Conservation (phyloP, 2,113 vertebrate genomes). For the Microcebus tavaratra region DNA sequence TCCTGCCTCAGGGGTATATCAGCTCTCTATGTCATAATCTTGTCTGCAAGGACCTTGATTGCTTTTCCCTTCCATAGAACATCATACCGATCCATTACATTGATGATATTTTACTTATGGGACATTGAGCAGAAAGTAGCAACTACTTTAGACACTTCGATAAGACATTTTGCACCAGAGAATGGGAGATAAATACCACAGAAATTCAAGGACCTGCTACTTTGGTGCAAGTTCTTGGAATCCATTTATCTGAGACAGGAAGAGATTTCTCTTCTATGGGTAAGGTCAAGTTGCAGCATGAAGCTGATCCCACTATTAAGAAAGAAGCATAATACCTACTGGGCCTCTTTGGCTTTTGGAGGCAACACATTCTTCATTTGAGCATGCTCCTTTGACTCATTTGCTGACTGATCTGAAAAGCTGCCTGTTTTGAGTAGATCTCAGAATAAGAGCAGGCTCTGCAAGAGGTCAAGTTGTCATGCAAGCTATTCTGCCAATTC, state of each 20-base stretch:
- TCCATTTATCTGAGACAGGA: background rate
- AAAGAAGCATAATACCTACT: conserved; percentile 16
- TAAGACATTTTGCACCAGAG: background rate
- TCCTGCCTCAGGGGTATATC: background rate
- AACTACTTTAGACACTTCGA: background rate
- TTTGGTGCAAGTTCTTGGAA: conserved; percentile 17
- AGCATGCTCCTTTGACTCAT: background rate
- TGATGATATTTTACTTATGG: background rate
- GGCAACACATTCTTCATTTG: background rate
- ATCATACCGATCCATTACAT: background rate
- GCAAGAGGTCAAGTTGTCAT: conserved; percentile 24
- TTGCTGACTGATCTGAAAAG: conserved; percentile 58
- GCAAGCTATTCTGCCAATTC: conserved; percentile 45
- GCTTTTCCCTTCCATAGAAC: background rate
- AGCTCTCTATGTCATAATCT: background rate
- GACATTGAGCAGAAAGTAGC: background rate
- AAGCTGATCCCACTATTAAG: background rate
- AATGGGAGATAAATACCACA: background rate
- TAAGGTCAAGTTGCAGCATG: conserved; percentile 15
- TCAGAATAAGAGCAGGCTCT: background rate
- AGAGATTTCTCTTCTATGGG: conserved; percentile 33
- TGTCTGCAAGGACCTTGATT: background rate
- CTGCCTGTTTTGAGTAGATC: conserved; percentile 34
- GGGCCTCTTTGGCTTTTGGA: background rate
- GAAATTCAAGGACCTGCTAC: conserved; percentile 38